Base-by-base conservation (phyloP, 2,113 vertebrate species). In the Tupaia chinensis region DNA sequence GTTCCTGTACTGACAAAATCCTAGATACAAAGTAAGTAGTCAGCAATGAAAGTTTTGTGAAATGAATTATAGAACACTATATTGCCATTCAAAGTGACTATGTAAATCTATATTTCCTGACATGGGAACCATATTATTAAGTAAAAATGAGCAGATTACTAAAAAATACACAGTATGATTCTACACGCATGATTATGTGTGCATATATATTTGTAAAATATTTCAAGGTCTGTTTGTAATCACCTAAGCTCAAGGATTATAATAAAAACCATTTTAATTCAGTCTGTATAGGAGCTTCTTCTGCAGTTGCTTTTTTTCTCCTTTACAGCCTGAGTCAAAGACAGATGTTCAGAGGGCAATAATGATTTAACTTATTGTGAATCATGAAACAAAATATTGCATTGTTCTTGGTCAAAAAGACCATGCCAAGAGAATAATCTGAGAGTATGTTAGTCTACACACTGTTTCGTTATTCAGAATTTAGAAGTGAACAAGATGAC, bases 101-200 rank as follows among this genome's bases (percentile, higher is more conserved):
- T 82, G 19, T 56, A 82, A 94, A 82, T 86, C 22, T 65, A 53
- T 81, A 89, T 72, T 85, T 83, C 87, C 53, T 79, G 44, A 82
- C 2, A 93, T 23, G 2, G 78, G 12, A 4, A 58, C 9, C 5
- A 70, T 82, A 92, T 68, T 25, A 53, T 73, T 58, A 69, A 74
- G 87, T 63, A 44, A 95, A 97, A 92, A 85, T 80, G 72, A 89
- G 16, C 23, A 91, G 29, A 13, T 72, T 91, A 60, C 54, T 13
- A 88, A 91, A 95, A 77, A 94, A 82, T 22, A 78, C 22, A 34
- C 23, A 89, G 20, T 25, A 68, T 73, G 20, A 73, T 83, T 86
- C 14, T 77, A 44, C 27, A 78, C 34, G 16, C 70, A 3, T 17
- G 77, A 85, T 91, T 60, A 88, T 69, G 29, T 13, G 25, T 53